These are phyloP conservation scores for Drosophila testacea DNA, from an alignment of 2,888 invertebrate genomes.

Conservation along the genomic window DNA sequence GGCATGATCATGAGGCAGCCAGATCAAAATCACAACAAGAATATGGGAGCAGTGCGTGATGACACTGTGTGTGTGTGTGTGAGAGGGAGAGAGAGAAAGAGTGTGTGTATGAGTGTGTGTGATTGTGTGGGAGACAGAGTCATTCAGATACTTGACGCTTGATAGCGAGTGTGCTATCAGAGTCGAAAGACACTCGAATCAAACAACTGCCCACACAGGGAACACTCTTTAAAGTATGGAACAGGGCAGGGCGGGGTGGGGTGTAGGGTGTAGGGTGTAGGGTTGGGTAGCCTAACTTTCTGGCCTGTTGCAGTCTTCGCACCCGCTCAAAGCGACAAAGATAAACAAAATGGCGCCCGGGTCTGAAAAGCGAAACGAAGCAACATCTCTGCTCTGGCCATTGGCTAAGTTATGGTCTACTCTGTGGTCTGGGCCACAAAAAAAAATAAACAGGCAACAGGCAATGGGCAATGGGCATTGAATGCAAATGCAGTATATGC, in stretches of 20 bases:
- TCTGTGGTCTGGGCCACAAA: conserved; percentile 22
- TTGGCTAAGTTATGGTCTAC: conserved; percentile 69
- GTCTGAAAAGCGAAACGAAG: conserved; percentile 14
- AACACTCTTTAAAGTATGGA: neutral
- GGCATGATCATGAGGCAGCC: conserved; percentile 59
- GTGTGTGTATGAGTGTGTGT: conserved; percentile 13
- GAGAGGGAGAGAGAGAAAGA: conserved; percentile 8
- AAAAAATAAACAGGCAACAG: neutral
- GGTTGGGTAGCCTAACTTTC: conserved; percentile 41
- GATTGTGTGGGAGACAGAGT: conserved; percentile 20
- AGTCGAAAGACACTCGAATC: conserved; percentile 1
- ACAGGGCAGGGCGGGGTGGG: neutral
- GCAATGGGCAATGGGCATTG: conserved; percentile 1
- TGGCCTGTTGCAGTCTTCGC: conserved; percentile 59
- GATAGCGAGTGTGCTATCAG: conserved; percentile 27
- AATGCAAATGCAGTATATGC: conserved; percentile 46
- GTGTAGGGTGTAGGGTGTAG: too few species aligned
- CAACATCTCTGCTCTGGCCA: conserved; percentile 52
- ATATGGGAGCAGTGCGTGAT: conserved; percentile 65
- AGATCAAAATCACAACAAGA: conserved; percentile 59
- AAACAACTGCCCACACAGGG: conserved; percentile 19
- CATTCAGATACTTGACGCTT: conserved; percentile 44
- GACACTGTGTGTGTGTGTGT: neutral
- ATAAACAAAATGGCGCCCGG: conserved; percentile 76
- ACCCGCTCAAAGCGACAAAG: conserved; percentile 71